Evolutionary conservation across 2,113 vertebrate genomes (phyloP).

Genomic region (Dicaeum eximium): DNA sequence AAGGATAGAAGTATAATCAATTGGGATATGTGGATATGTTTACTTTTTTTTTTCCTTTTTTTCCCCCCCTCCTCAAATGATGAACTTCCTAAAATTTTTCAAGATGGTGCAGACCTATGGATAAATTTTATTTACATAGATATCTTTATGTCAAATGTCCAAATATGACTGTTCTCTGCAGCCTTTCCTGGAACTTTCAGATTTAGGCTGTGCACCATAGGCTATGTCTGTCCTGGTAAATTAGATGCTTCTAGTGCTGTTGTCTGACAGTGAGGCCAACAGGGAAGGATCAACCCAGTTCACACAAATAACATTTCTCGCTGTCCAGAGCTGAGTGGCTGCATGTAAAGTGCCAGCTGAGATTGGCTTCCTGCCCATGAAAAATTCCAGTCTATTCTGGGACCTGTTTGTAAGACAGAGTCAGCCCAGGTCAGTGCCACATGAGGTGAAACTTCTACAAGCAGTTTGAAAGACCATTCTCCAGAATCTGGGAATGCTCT

Average conservation of each 20-base stretch:
- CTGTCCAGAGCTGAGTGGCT: background rate
- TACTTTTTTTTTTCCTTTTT: background rate
- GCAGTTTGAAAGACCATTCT: background rate
- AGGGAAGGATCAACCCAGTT: background rate
- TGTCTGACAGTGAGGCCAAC: background rate
- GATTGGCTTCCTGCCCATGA: background rate
- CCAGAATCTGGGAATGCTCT: background rate
- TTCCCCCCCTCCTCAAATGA: rapidly evolving
- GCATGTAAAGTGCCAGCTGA: background rate
- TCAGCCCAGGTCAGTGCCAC: background rate
- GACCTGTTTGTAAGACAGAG: background rate
- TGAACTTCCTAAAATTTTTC: background rate
- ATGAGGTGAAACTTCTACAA: background rate
- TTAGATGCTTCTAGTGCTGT: background rate
- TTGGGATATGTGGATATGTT: background rate
- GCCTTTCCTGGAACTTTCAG: background rate
- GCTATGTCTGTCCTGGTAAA: background rate
- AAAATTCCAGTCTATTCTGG: background rate
- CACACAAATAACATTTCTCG: background rate
- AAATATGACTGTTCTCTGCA: background rate
- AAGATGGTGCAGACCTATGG: background rate
- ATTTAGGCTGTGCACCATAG: background rate
- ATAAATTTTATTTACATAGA: background rate
- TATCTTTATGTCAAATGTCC: background rate
- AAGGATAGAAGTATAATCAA: background rate